Percentiles rank a stretch among this genome's conserved stretches.
Conservation (phyloP, 2,888 invertebrate genomes). For the Epirrhoe alternata region DNA sequence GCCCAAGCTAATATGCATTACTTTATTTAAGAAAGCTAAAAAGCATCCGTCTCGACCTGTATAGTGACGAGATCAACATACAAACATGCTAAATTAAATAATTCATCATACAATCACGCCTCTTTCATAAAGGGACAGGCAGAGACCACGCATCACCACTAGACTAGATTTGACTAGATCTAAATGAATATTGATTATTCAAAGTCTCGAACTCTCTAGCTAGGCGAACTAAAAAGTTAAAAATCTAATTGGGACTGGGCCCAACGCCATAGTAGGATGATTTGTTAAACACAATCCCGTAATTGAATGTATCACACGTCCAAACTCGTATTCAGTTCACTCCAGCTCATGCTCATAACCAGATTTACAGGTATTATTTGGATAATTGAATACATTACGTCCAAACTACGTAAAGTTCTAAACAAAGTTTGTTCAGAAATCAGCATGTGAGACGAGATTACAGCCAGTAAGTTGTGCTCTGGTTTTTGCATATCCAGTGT, state of each 20-base stretch:
- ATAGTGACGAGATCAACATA: too few species aligned
- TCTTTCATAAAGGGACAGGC: too few species aligned
- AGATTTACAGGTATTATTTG: conserved; percentile 17
- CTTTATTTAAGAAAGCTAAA: too few species aligned
- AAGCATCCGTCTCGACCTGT: too few species aligned
- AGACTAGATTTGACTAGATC: too few species aligned
- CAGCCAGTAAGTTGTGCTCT: not conserved
- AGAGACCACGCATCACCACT: too few species aligned
- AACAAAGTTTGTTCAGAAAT: conserved; percentile 13
- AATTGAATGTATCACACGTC: conserved; percentile 1
- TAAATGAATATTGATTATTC: too few species aligned
- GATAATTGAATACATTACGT: conserved; percentile 17
- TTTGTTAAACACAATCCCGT: not conserved
- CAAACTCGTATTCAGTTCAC: conserved; percentile 7
- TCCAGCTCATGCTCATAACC: conserved; percentile 9
- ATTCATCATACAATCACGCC: too few species aligned
- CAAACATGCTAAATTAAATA: too few species aligned
- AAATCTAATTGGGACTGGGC: not conserved
- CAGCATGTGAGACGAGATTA: conserved; percentile 17
- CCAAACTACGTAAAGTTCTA: conserved; percentile 16
- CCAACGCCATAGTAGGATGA: not conserved
- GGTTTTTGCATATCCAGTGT: not conserved
- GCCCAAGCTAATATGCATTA: too few species aligned
- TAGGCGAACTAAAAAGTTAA: not conserved
- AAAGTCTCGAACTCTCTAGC: too few species aligned